These are phyloP conservation scores for Corydoras maculifer DNA, from an alignment of 2,113 vertebrate genomes.

Conservation along the genomic window DNA sequence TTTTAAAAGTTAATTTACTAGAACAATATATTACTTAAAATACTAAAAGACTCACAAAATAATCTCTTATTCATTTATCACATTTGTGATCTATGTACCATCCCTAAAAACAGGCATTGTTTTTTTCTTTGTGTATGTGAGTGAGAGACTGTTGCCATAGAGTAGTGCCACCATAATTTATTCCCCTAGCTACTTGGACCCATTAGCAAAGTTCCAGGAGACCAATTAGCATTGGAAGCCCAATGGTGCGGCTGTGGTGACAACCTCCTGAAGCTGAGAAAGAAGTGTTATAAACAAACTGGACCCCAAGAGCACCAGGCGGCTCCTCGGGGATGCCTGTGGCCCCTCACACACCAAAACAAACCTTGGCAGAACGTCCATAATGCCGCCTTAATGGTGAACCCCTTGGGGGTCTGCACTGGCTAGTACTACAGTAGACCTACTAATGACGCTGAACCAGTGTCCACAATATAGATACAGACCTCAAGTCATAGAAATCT, in stretches of 20 bases:
- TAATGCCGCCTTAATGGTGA: constrained; percentile 65
- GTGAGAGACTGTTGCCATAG: constrained; percentile 59
- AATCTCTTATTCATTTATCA: constrained; percentile 64
- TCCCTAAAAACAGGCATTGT: constrained; percentile 49
- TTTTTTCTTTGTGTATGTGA: constrained; percentile 46
- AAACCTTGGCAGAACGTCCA: constrained; percentile 68
- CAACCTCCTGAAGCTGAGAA: constrained; percentile 75
- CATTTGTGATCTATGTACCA: constrained; percentile 57
- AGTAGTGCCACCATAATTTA: constrained; percentile 56
- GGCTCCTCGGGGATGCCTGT: constrained; percentile 55
- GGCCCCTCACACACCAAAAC: constrained; percentile 64
- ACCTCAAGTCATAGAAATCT: constrained; percentile 6
- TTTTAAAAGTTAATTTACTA: too few species aligned
- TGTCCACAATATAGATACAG: constrained; percentile 10
- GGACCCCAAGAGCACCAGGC: constrained; percentile 73
- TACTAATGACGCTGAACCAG: constrained; percentile 57
- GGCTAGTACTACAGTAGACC: constrained; percentile 50
- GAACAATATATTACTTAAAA: too few species aligned
- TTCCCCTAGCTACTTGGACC: constrained; percentile 71
- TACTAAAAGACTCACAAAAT: constrained; percentile 39
- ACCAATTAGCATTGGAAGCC: constrained; percentile 75
- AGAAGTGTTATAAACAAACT: constrained; percentile 78
- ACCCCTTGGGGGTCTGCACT: constrained; percentile 57
- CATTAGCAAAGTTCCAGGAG: constrained; percentile 80
- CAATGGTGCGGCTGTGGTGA: constrained; percentile 66